Evolutionary conservation across 2,797 vertebrate genomes (phyloP).

Genomic region (Enteromius mattozi): DNA sequence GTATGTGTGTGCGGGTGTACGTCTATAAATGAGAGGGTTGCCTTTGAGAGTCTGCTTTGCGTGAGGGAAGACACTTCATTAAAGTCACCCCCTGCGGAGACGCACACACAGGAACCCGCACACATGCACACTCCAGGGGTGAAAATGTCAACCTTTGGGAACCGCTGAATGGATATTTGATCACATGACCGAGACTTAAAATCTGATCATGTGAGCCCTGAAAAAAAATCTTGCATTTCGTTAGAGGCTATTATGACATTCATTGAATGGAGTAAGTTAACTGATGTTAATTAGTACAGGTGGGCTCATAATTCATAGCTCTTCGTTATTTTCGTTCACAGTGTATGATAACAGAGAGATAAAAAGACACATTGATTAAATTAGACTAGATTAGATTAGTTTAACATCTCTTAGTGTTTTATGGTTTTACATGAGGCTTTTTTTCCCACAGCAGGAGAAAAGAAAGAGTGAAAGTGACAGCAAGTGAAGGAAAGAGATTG

Average conservation of each 20-base stretch:
- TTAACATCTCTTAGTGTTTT: slow-evolving; percentile 11
- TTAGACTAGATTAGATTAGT: slow-evolving; percentile 6
- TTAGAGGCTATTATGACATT: neutral
- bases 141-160: slow-evolving; percentile 47
- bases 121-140: slow-evolving; percentile 36
- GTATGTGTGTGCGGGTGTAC: slow-evolving; percentile 45
- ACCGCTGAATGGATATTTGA: slow-evolving; percentile 27
- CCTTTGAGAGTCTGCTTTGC: slow-evolving; percentile 44
- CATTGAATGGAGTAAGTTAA: neutral
- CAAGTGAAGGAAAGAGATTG: slow-evolving; percentile 32
- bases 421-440: slow-evolving; percentile 9
- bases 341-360: neutral
- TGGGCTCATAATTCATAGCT: neutral
- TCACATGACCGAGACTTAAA: slow-evolving; percentile 22
- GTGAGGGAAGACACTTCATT: slow-evolving; percentile 67
- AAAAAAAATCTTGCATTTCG: neutral
- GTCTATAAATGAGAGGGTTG: slow-evolving; percentile 41
- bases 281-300: slow-evolving; percentile 7
- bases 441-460: slow-evolving; percentile 2
- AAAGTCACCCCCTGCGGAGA: slow-evolving; percentile 64
- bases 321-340: neutral
- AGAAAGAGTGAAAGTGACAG: slow-evolving; percentile 37
- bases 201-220: slow-evolving; percentile 33
- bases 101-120: slow-evolving; percentile 40
- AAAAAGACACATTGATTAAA: neutral